Base-by-base conservation (phyloP, 2,888 invertebrate species). In the Agapetus fuscipes region DNA sequence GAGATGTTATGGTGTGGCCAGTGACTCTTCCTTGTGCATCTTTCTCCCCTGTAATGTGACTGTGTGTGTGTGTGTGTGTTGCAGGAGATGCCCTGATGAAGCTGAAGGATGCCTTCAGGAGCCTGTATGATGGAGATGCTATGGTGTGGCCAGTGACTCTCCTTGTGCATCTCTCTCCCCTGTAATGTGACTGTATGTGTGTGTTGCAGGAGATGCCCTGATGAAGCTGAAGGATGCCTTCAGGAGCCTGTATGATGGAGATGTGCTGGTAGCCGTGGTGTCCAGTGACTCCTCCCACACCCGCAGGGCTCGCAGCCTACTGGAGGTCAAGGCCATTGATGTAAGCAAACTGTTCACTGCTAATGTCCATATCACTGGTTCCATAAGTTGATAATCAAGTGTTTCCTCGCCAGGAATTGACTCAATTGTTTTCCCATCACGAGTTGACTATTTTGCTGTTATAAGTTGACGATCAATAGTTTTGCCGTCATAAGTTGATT, bases 261-360 rank as follows among this genome's bases (percentile, higher is more conserved):
- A 68, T 7, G 78, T 76, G 16, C 52, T 84, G 15, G 66, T 85
- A 48, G 70, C 76, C 10, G 75, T 72, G 7, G 71, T 83, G 31
- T 70, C 74, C 2, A 80, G 76, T 36, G 80, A 82, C 59, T 73
- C 74, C 4, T 75, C 71, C 32, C 78, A 80, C 54, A 76, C 77
- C 0, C 66, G 78, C 40, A 66, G 71, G 37, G 56, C 52, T 47
- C 62, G 59, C 51, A 59, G 58, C 45, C 41, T 58, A 50, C 35
- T 43, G 4, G 33, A 32, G 37, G 49, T 52, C 9, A 20, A 24
- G n/a, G n/a, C n/a, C n/a, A n/a, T n/a, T n/a, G n/a, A n/a, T n/a
- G n/a, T n/a, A n/a, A n/a, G n/a, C n/a, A n/a, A n/a, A n/a, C n/a
- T n/a, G n/a, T n/a, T n/a, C n/a, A n/a, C n/a, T n/a, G n/a, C n/a